phyloP scores from a whole-genome alignment of 2,113 vertebrate genomes.

The Hemibates koningsi region DNA sequence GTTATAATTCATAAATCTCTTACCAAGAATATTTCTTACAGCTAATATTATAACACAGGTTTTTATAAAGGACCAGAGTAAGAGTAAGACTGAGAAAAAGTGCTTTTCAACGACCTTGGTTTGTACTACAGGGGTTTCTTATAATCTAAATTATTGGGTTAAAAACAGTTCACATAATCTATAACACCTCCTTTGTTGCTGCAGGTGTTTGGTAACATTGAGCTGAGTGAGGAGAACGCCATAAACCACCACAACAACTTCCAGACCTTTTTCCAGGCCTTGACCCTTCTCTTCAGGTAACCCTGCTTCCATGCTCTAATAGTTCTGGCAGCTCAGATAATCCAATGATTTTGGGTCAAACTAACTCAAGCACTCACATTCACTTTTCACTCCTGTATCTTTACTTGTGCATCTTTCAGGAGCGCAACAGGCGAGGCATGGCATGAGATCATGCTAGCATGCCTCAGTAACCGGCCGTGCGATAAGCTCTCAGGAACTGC shows the following conservation, averaged over 20 bases:
- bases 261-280: slow-evolving; percentile 88
- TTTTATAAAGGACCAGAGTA: not conserved
- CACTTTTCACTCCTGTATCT: not conserved
- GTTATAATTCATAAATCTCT: not conserved
- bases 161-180: not conserved
- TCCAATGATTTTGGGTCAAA: not conserved
- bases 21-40: not conserved
- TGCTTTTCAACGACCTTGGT: not conserved
- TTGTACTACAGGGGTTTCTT: not conserved
- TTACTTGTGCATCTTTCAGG: slow-evolving; percentile 61
- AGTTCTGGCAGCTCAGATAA: not conserved
- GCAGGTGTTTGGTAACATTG: slow-evolving; percentile 97
- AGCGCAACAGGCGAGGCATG: slow-evolving; percentile 97
- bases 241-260: slow-evolving; percentile 97
- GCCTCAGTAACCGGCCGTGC: slow-evolving; percentile 81
- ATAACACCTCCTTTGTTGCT: not conserved
- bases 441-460: slow-evolving; percentile 97
- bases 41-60: not conserved
- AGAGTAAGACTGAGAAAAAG: not conserved
- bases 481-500: slow-evolving; percentile 72
- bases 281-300: slow-evolving; percentile 95
- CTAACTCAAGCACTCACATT: not conserved
- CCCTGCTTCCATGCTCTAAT: not conserved
- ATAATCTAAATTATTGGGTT: not conserved
- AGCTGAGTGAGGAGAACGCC: slow-evolving; percentile 79